Conservation (phyloP, 2,797 vertebrate genomes). For the Anguilla pacifica region DNA sequence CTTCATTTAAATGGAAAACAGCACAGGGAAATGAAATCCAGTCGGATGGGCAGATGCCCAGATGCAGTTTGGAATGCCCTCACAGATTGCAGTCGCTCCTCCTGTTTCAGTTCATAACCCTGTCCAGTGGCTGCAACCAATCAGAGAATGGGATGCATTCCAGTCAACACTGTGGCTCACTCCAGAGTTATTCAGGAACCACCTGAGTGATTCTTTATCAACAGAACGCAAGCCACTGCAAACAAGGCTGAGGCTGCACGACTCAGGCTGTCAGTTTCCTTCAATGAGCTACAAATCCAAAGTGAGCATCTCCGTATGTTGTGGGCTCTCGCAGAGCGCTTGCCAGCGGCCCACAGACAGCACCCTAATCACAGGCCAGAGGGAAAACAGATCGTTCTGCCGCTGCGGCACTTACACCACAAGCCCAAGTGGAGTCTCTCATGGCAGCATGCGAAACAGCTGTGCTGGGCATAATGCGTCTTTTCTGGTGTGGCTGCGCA, state of each 20-base stretch:
- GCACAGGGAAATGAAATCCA: slow-evolving; percentile 17
- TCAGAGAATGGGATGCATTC: not conserved
- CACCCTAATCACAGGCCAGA: not conserved
- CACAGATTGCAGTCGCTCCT: not conserved
- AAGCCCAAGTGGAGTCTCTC: not conserved
- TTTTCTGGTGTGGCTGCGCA: not conserved
- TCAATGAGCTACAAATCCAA: not conserved
- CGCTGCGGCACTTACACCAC: not conserved
- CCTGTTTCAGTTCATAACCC: not conserved
- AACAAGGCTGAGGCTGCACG: not conserved
- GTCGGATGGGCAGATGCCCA: not conserved
- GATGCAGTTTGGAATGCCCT: not conserved
- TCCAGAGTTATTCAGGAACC: not conserved
- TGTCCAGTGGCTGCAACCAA: not conserved
- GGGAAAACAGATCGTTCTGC: not conserved
- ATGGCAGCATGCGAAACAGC: not conserved
- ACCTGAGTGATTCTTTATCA: not conserved
- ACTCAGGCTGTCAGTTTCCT: not conserved
- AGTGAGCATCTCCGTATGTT: not conserved
- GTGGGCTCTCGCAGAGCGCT: not conserved
- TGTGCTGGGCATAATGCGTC: not conserved
- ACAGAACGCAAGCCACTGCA: not conserved
- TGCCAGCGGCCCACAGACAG: not conserved
- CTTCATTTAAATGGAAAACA: not conserved
- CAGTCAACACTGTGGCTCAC: not conserved